Percentiles rank a stretch among this genome's conserved stretches.
Conservation (phyloP, 2,797 vertebrate genomes). For the Pterois miles region DNA sequence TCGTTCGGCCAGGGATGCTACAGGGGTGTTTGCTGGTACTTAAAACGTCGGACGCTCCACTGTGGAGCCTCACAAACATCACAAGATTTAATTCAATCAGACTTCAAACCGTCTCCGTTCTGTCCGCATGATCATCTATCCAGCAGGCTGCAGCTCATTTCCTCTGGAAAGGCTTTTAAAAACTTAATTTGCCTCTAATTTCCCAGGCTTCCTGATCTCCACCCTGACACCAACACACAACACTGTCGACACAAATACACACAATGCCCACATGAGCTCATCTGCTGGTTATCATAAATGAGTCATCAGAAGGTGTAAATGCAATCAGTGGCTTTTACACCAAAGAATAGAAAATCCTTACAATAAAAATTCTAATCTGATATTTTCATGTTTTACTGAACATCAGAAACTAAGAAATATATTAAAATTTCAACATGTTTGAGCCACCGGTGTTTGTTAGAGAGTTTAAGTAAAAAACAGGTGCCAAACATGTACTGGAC, state of each 20-base stretch:
- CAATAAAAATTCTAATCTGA: neutral
- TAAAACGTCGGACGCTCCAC: neutral
- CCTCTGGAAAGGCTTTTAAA: slow-evolving; percentile 80
- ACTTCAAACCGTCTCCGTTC: slow-evolving; percentile 50
- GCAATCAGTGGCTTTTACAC: slow-evolving; percentile 12
- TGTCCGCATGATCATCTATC: slow-evolving; percentile 61
- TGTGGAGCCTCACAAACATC: slow-evolving; percentile 44
- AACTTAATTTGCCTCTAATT: slow-evolving; percentile 72
- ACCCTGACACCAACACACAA: slow-evolving; percentile 37
- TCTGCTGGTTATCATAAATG: slow-evolving; percentile 52
- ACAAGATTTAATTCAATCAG: slow-evolving; percentile 65
- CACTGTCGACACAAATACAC: neutral
- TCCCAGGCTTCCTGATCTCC: slow-evolving; percentile 69
- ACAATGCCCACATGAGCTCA: slow-evolving; percentile 54
- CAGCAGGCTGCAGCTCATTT: slow-evolving; percentile 69
- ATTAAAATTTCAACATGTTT: neutral
- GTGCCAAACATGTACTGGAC: neutral
- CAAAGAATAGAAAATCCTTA: neutral
- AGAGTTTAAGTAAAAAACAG: neutral
- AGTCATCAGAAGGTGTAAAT: slow-evolving; percentile 38
- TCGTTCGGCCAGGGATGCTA: no score
- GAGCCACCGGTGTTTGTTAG: no score
- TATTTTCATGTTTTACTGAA: neutral
- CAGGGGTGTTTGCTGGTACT: neutral
- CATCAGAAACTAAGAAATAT: neutral